These are phyloP conservation scores for Stichopus chloronotus DNA, from an alignment of 35 echinoderm and acorn worm species.

Conservation along the genomic window DNA sequence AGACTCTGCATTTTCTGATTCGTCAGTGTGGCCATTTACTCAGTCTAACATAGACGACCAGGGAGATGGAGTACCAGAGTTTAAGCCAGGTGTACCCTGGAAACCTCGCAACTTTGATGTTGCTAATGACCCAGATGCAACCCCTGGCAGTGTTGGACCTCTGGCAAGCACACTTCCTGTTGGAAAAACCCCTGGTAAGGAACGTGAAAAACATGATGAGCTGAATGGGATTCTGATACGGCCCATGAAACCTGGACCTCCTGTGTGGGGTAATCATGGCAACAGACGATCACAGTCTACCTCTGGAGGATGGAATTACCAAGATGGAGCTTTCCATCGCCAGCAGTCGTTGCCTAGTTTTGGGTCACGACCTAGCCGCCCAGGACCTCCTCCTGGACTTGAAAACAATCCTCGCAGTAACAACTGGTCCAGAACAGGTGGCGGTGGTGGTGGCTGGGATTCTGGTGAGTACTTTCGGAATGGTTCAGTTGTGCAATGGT, in stretches of 20 bases:
- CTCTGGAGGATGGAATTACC: conserved; percentile 82
- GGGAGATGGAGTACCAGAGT: conserved; percentile 83
- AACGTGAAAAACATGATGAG: conserved; percentile 74
- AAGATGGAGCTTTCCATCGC: conserved; percentile 42
- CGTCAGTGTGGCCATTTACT: conserved; percentile 75
- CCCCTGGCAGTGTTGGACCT: conserved; percentile 86
- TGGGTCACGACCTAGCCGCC: conserved; percentile 57
- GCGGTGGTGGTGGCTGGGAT: neutral
- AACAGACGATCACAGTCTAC: conserved; percentile 64
- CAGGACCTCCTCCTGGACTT: conserved; percentile 74
- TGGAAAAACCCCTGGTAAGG: conserved; percentile 61
- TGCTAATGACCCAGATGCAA: conserved; percentile 94
- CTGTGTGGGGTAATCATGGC: conserved; percentile 26
- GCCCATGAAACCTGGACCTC: conserved; percentile 87
- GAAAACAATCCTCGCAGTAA: conserved; percentile 68
- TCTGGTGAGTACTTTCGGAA: neutral
- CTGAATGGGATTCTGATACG: conserved; percentile 89
- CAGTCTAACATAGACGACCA: conserved; percentile 61
- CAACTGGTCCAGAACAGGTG: conserved; percentile 47
- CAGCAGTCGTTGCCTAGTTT: conserved; percentile 64
- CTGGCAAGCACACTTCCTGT: conserved; percentile 36
- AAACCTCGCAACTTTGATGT: conserved; percentile 89
- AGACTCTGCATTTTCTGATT: conserved; percentile 90
- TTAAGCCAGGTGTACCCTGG: conserved; percentile 99
- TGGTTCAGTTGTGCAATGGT: neutral